Evolutionary conservation across 1,140 invertebrate species (phyloP).

Genomic region (Drosophila micromelanica): DNA sequence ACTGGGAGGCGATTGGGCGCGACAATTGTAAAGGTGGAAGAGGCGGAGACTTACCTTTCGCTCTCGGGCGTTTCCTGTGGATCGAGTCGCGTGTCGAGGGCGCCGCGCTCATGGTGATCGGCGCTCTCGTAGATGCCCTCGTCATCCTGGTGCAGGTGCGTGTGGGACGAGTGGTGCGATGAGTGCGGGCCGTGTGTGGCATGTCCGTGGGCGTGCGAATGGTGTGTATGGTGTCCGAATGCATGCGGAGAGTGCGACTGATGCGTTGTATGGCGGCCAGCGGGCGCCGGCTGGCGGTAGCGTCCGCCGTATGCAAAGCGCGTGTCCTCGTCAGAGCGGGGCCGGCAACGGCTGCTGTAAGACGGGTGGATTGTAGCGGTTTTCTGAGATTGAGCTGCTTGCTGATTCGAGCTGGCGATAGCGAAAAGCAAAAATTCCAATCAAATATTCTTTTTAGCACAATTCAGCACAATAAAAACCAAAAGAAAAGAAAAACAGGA

Average conservation of each 20-base stretch:
- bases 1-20: conserved; percentile 10
- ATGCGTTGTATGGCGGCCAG: conserved; percentile 85
- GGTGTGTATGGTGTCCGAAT: conserved; percentile 84
- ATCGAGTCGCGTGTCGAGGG: conserved; percentile 85
- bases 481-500: conserved; percentile 11
- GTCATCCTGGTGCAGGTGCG: conserved; percentile 88
- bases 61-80: conserved; percentile 92
- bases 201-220: conserved; percentile 84
- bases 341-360: conserved; percentile 85
- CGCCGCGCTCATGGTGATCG: conserved; percentile 88
- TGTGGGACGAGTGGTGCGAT: conserved; percentile 85
- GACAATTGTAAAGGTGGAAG: conserved; percentile 4
- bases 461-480: conserved; percentile 4
- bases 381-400: conserved; percentile 84
- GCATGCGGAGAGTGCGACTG: conserved; percentile 84
- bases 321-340: conserved; percentile 86
- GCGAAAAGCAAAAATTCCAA: conserved; percentile 35
- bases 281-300: conserved; percentile 89
- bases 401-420: conserved; percentile 81
- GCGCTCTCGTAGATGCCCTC: conserved; percentile 94
- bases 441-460: conserved; percentile 20
- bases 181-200: conserved; percentile 84
- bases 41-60: conserved; percentile 89
- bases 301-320: conserved; percentile 91
- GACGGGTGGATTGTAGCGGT: conserved; percentile 84